Evolutionary conservation across 2,113 vertebrate genomes (phyloP), one percentile per base, ranked within the genome.

Genomic region (Azemiops feae): DNA sequence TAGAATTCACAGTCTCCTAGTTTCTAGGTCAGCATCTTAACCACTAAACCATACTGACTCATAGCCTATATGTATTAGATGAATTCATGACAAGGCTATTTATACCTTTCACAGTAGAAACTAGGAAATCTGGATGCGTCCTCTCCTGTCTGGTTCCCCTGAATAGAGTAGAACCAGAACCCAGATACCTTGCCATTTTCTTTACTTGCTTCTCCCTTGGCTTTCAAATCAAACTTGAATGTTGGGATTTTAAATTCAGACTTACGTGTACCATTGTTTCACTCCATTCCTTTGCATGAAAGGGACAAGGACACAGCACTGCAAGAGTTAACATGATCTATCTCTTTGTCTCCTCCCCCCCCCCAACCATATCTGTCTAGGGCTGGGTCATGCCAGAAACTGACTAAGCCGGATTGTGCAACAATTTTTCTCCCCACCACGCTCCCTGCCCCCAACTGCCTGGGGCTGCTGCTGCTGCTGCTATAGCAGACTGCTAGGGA

Each of bases 321-420:
- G 39, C 0, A 45, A 91, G 90, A 60, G 91, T 90, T 93, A 93
- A 92, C 25, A 25, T 47, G 54, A 39, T 27, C 86, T 85, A 43
- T 57, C 30, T 55, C 85, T 81, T 8, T 81, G 8, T 50, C 85
- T 69, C 60, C 52, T 50, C 52, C 4, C 39, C 34, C 39, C 54
- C 27, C 10, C 30, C n/a, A 55, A 52, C 87, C 91, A 89, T 92
- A 92, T 94, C 93, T 93, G 55, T 86, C 88, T 94, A 92, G 74
- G 91, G 89, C 34, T 89, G 93, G 88, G 93, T 54, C 50, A 54
- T 55, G 88, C 91, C 55, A 94, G 93, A 54, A 89, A 87, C 93
- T 89, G 93, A 94, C 93, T 92, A 92, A 92, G 93, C 93, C 69
- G 12, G 88, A 94, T 93, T 93, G 93, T 89, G 93, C 87, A 92